Conservation (phyloP, 2,888 invertebrate species). For the Eretmocerus hayati region DNA sequence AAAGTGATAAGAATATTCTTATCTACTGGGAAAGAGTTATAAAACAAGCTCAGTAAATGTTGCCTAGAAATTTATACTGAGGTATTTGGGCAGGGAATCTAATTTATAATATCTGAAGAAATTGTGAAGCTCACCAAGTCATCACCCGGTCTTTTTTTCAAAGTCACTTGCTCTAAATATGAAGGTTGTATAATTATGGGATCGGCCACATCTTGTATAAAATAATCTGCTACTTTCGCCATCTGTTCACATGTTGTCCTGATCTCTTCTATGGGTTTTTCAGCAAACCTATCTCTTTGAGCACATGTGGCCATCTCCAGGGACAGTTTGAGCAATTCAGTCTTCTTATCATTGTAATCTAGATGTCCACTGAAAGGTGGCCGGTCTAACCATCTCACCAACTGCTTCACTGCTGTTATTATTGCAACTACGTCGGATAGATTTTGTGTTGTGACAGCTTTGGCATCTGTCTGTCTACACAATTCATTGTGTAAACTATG, state of each 20-base stretch:
- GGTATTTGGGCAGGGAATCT: too few relatives aligned
- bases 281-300: slow-evolving; percentile 85
- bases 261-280: slow-evolving; percentile 74
- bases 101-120: too few relatives aligned
- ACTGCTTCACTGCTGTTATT: slow-evolving; percentile 75
- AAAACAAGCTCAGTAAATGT: too few relatives aligned
- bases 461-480: slow-evolving; percentile 49
- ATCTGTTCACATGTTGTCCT: slow-evolving; percentile 66
- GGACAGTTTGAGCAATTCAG: slow-evolving; percentile 67
- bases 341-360: slow-evolving; percentile 65
- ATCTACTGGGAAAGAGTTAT: too few relatives aligned
- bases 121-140: slow-evolving; percentile 65
- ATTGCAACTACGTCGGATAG: slow-evolving; percentile 81
- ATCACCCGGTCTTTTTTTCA: slow-evolving; percentile 76
- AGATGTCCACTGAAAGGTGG: slow-evolving; percentile 59
- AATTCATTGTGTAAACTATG: slow-evolving; percentile 68
- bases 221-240: slow-evolving; percentile 73
- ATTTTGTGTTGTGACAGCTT: slow-evolving; percentile 69
- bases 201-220: slow-evolving; percentile 81
- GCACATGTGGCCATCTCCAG: slow-evolving; percentile 84
- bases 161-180: slow-evolving; percentile 77
- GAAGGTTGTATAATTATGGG: slow-evolving; percentile 88
- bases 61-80: too few relatives aligned
- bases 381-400: slow-evolving; percentile 84
- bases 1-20: too few relatives aligned